phyloP scores from a whole-genome alignment of 2,113 vertebrate species.

The Castor canadensis region DNA sequence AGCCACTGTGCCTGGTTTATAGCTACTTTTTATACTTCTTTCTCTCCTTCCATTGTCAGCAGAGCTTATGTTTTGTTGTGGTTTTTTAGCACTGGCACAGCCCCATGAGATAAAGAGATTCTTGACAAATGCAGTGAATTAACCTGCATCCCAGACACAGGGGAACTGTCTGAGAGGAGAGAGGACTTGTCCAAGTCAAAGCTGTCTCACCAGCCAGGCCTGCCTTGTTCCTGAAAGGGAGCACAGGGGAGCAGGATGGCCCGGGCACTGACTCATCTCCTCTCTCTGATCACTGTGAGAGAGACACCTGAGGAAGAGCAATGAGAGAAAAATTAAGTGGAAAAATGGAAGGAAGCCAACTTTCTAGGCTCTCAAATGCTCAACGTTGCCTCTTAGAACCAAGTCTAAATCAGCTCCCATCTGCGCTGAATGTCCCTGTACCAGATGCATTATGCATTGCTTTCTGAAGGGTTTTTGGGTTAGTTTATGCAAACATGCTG shows the following conservation, averaged over 20 bases:
- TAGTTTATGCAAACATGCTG: constrained; percentile 36
- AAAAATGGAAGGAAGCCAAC: constrained; percentile 46
- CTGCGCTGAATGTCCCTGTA: constrained; percentile 25
- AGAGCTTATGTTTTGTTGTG: neutral
- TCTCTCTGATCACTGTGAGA: neutral
- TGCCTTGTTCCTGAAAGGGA: constrained; percentile 14
- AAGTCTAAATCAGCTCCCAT: constrained; percentile 55
- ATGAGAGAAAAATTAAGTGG: constrained; percentile 32
- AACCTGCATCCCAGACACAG: neutral
- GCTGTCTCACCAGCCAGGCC: neutral
- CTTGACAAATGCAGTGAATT: neutral
- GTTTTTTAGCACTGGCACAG: neutral
- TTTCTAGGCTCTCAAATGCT: constrained; percentile 34
- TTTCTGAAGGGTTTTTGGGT: constrained; percentile 50
- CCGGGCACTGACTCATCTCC: neutral
- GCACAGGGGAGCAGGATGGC: neutral
- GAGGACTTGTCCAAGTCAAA: neutral
- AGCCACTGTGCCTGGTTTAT: too few relatives aligned
- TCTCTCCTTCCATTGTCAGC: neutral
- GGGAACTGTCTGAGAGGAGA: neutral
- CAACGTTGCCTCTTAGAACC: constrained; percentile 12
- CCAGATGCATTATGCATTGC: constrained; percentile 51
- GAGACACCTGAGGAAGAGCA: constrained; percentile 14
- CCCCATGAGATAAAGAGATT: neutral
- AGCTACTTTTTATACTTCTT: neutral